These are phyloP conservation scores for Pteromalus puparum DNA, from an alignment of 1,140 invertebrate species.

Conservation along the genomic window DNA sequence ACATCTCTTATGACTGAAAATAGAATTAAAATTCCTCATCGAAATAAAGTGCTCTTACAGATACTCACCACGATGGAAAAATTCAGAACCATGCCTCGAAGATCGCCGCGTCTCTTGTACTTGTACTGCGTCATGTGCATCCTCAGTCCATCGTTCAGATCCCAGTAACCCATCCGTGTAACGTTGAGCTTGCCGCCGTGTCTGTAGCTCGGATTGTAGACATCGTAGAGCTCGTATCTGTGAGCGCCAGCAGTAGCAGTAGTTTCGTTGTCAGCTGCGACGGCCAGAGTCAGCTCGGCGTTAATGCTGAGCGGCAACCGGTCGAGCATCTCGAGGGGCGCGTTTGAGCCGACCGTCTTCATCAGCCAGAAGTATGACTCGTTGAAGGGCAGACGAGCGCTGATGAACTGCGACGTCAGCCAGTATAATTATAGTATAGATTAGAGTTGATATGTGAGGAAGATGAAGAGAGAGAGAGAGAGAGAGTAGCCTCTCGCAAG, in stretches of 20 bases:
- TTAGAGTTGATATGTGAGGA: not conserved
- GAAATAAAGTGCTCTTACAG: not conserved
- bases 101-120: conserved; percentile 74
- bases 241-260: conserved; percentile 2
- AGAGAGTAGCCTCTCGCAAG: too few relatives aligned
- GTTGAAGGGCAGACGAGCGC: conserved; percentile 53
- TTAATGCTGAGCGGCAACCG: conserved; percentile 61
- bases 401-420: not conserved
- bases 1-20: too few relatives aligned
- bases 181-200: conserved; percentile 74
- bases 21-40: not conserved
- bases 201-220: conserved; percentile 74
- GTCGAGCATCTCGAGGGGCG: conserved; percentile 52
- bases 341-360: conserved; percentile 32
- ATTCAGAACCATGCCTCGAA: conserved; percentile 74
- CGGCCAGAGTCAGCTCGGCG: conserved; percentile 59
- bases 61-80: conserved; percentile 71
- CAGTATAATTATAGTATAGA: not conserved
- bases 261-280: not conserved
- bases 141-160: conserved; percentile 62
- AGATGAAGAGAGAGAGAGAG: too few relatives aligned
- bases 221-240: conserved; percentile 61
- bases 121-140: conserved; percentile 66
- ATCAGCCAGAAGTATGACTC: conserved; percentile 67
- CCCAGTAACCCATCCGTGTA: conserved; percentile 73